phyloP scores from a whole-genome alignment of 2,113 vertebrate species.

The Orthonyx spaldingii region DNA sequence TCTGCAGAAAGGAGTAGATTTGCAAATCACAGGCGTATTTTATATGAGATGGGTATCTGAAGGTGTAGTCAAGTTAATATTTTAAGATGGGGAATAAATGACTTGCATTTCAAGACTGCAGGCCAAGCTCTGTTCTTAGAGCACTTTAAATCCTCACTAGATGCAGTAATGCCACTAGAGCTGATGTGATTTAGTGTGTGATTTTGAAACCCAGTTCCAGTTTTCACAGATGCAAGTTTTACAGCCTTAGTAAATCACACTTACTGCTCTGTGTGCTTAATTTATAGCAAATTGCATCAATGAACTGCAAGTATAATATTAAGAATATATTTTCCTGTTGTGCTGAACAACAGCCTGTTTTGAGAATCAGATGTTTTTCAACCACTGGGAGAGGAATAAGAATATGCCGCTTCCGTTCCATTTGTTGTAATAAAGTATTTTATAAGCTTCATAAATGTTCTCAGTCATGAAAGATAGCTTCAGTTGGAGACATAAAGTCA shows the following conservation, averaged over 20 bases:
- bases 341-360: neutral
- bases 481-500: neutral
- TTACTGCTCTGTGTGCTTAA: neutral
- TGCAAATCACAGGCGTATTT: neutral
- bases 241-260: neutral
- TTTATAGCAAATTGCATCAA: neutral
- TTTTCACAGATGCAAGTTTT: slow-evolving; percentile 12
- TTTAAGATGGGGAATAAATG: neutral
- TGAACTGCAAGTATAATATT: neutral
- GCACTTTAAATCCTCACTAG: neutral
- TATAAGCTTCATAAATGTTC: neutral
- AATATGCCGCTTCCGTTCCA: neutral
- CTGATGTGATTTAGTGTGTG: neutral
- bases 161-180: neutral
- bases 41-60: neutral
- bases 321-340: neutral
- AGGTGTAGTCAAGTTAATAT: neutral
- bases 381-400: neutral
- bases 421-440: neutral
- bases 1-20: neutral
- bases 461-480: neutral
- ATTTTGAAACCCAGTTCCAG: neutral
- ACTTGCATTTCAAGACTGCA: neutral
- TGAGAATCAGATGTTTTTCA: neutral
- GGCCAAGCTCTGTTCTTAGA: neutral